phyloP scores from a whole-genome alignment of 2,888 invertebrate species.

The Pheosia gnoma region DNA sequence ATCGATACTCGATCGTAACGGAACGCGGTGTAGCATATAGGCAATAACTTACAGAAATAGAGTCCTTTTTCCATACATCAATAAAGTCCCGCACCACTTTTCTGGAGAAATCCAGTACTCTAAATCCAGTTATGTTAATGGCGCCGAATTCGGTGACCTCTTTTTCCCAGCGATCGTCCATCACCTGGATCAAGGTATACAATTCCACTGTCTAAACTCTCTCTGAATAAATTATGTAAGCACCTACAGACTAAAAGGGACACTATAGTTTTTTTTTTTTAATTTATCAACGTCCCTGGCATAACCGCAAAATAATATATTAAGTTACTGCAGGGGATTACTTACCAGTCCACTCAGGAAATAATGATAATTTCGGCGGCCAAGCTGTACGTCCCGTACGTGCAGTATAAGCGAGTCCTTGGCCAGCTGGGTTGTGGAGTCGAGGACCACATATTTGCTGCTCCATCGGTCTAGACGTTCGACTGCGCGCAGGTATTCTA shows the following conservation, averaged over 20 bases:
- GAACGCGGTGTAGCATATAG: not conserved
- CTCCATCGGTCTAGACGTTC: slow-evolving; percentile 93
- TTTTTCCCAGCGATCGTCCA: slow-evolving; percentile 97
- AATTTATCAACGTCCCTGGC: not conserved
- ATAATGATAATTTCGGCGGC: slow-evolving; percentile 95
- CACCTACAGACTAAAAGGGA: not conserved
- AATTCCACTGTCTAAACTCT: slow-evolving; percentile 11
- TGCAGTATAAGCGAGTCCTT: slow-evolving; percentile 94
- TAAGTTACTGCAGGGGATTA: slow-evolving; percentile 36
- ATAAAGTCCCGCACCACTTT: slow-evolving; percentile 92
- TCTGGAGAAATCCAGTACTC: slow-evolving; percentile 92
- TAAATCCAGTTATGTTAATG: slow-evolving; percentile 98
- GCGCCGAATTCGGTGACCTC: slow-evolving; percentile 97
- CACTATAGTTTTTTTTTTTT: not conserved
- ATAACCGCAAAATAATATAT: too few relatives aligned
- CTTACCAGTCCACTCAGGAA: slow-evolving; percentile 95
- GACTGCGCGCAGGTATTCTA: slow-evolving; percentile 90
- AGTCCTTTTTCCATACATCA: slow-evolving; percentile 91
- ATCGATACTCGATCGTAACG: not conserved
- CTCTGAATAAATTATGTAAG: slow-evolving; percentile 1
- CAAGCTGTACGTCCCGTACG: slow-evolving; percentile 93
- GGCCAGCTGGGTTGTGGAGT: slow-evolving; percentile 93
- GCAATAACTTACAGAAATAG: slow-evolving; percentile 88
- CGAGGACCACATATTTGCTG: slow-evolving; percentile 94
- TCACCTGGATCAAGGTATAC: slow-evolving; percentile 86